Evolutionary conservation across 2,113 vertebrate genomes (phyloP).

Genomic region (Hemiscyllium ocellatum): DNA sequence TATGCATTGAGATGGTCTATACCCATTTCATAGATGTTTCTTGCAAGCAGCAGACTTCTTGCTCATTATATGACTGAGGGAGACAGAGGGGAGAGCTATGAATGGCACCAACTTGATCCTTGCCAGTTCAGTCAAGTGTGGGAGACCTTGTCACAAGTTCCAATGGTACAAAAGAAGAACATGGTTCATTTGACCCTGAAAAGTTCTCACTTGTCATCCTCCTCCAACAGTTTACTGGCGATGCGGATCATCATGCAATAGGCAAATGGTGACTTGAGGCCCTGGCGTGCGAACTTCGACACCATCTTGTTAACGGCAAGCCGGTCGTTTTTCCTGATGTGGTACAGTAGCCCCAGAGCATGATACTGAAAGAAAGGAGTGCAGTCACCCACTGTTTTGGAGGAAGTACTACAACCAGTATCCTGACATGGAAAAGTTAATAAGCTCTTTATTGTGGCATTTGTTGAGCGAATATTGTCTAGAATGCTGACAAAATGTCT

Average conservation of each 20-base stretch:
- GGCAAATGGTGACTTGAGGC: conserved; percentile 69
- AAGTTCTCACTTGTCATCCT: conserved; percentile 59
- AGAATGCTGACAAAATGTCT: neutral
- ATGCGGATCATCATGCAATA: conserved; percentile 73
- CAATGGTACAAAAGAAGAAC: neutral
- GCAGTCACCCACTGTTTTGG: neutral
- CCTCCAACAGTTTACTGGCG: conserved; percentile 69
- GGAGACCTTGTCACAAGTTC: neutral
- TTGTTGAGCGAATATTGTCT: neutral
- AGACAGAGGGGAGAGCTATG: neutral
- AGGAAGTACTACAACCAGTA: neutral
- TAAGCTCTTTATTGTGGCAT: neutral
- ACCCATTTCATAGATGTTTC: too few relatives aligned
- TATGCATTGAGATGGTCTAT: too few relatives aligned
- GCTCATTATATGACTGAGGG: neutral
- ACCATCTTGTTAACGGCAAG: conserved; percentile 72
- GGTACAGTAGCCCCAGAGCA: conserved; percentile 69
- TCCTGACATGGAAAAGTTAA: neutral
- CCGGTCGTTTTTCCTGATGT: conserved; percentile 66
- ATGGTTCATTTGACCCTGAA: neutral
- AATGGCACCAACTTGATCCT: neutral
- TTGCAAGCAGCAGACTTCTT: too few relatives aligned
- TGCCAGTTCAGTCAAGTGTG: neutral
- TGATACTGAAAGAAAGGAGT: conserved; percentile 56
- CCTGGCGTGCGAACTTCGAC: conserved; percentile 65